Conservation (phyloP, 2,113 vertebrate species). For the Takifugu flavidus region DNA sequence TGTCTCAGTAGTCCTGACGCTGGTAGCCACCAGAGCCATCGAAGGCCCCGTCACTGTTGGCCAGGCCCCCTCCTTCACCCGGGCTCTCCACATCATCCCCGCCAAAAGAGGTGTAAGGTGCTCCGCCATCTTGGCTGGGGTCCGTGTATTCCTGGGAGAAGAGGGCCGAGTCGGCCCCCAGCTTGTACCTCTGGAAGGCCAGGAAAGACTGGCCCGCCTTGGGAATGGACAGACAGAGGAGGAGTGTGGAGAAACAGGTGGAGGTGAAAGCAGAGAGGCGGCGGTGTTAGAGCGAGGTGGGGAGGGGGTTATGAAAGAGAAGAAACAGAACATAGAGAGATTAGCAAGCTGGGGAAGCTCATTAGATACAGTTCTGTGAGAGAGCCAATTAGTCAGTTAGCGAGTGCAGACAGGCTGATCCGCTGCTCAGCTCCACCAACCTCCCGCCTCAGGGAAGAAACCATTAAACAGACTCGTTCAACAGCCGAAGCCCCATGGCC, state of each 20-base stretch:
- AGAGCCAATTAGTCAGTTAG: conserved; percentile 24
- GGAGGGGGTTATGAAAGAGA: neutral
- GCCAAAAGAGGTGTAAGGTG: conserved; percentile 85
- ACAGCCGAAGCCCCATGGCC: no score
- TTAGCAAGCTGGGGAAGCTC: conserved; percentile 52
- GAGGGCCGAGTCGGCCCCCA: conserved; percentile 93
- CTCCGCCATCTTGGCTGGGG: conserved; percentile 86
- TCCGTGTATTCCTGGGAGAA: conserved; percentile 98
- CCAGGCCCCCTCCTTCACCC: conserved; percentile 67
- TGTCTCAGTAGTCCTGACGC: conserved; percentile 86
- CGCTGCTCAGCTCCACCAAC: neutral
- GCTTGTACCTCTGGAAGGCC: conserved; percentile 89
- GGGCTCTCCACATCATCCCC: conserved; percentile 82
- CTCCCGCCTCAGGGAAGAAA: neutral
- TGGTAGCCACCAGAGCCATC: conserved; percentile 87
- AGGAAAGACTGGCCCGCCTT: conserved; percentile 91
- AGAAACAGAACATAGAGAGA: conserved; percentile 23
- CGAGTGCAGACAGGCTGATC: conserved; percentile 9
- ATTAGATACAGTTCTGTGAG: conserved; percentile 27
- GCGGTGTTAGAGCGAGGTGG: conserved; percentile 35
- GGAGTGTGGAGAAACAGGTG: neutral
- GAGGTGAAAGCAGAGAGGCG: conserved; percentile 16
- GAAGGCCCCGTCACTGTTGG: conserved; percentile 72
- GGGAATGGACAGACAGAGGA: conserved; percentile 6
- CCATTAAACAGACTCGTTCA: neutral